Percentiles rank a stretch among this genome's conserved stretches.
Conservation (phyloP, 2,113 vertebrate genomes). For the Beaufortia kweichowensis region DNA sequence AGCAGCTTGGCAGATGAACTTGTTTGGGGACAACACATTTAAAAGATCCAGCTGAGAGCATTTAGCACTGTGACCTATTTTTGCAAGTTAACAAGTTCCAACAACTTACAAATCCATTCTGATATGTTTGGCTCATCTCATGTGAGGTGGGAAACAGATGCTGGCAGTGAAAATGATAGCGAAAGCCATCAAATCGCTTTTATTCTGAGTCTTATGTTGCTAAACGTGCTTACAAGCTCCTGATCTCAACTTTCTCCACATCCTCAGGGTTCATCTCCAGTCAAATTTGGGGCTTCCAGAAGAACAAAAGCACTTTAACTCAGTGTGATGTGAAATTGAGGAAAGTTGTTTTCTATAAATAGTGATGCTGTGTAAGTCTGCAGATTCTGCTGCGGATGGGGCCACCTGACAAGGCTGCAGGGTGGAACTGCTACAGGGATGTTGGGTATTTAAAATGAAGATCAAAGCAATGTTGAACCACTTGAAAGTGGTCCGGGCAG, state of each 20-base stretch:
- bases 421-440: neutral
- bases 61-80: conserved; percentile 37
- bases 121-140: neutral
- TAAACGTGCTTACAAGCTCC: neutral
- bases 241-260: conserved; percentile 8
- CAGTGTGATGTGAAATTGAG: neutral
- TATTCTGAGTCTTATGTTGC: neutral
- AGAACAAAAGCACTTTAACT: neutral
- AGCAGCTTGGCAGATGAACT: conserved; percentile 28
- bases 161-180: neutral
- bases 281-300: conserved; percentile 4
- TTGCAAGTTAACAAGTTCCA: neutral
- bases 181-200: conserved; percentile 28
- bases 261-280: neutral
- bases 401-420: conserved; percentile 14
- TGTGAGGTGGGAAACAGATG: neutral
- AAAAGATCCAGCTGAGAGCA: conserved; percentile 32
- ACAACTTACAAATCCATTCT: neutral
- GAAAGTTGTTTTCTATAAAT: neutral
- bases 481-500: conserved; percentile 4
- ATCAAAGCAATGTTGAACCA: conserved; percentile 35
- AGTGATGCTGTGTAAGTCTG: too few species aligned
- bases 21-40: conserved; percentile 2
- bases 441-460: conserved; percentile 25
- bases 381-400: too few species aligned